phyloP scores from a whole-genome alignment of 2,797 vertebrate species.

The Chaetodon trifasciatus region DNA sequence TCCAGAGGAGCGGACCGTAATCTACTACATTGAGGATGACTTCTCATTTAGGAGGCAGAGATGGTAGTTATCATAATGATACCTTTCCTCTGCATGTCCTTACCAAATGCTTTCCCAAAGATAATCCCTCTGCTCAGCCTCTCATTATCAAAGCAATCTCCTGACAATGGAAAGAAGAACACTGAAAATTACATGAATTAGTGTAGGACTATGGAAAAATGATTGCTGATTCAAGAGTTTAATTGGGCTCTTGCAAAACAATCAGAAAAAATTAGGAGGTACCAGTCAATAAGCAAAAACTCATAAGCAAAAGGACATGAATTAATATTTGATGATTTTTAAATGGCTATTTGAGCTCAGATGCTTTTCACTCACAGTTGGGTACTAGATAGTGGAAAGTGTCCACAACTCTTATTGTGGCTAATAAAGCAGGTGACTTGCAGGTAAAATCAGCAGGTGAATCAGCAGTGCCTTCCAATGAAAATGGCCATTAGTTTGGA shows the following conservation, averaged over 20 bases:
- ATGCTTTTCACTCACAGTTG: constrained; percentile 49
- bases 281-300: constrained; percentile 71
- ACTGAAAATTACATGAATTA: constrained; percentile 70
- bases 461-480: constrained; percentile 29
- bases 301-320: constrained; percentile 60
- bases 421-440: constrained; percentile 63
- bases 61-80: constrained; percentile 73
- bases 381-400: constrained; percentile 12
- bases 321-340: constrained; percentile 71
- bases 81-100: constrained; percentile 71
- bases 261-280: constrained; percentile 77
- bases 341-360: constrained; percentile 58
- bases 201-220: constrained; percentile 73
- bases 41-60: constrained; percentile 69
- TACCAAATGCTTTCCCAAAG: constrained; percentile 69
- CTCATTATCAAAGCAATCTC: constrained; percentile 78
- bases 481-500: constrained; percentile 57
- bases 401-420: constrained; percentile 27
- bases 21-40: constrained; percentile 66
- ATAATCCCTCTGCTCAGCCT: constrained; percentile 70
- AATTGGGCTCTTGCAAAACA: constrained; percentile 80
- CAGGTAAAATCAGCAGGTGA: constrained; percentile 71
- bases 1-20: constrained; percentile 54
- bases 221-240: constrained; percentile 66
- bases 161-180: constrained; percentile 67